Evolutionary conservation across 2,888 invertebrate genomes (phyloP), one percentile per base, ranked within the genome.

Genomic region (Drosophila merina): DNA sequence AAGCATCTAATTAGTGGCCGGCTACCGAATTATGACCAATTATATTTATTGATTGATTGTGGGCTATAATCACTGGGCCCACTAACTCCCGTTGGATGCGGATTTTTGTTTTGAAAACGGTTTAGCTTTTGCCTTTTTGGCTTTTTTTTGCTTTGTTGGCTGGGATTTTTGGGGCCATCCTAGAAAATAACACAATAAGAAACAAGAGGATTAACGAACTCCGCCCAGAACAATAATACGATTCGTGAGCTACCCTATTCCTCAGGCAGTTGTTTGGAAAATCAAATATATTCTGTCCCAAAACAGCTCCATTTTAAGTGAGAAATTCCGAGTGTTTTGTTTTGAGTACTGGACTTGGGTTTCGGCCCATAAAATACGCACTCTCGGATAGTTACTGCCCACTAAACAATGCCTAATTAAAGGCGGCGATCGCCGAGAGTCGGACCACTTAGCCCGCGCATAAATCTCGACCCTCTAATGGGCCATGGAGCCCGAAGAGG

Each of bases 11-110:
- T 90, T 90, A 90, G 86, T 74, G 59, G 67, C 50, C 25, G 57
- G 88, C 83, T 84, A 84, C 84, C 87, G 88, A 81, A 81, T 88
- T 84, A 82, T 86, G 73, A 74, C 56, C 86, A 81, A 88, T 84
- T 77, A 81, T 76, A 59, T 57, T 47, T 63, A 76, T 64, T 64
- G 64, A 72, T 79, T 71, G 74, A 73, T 73, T 64, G 64, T 51
- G 66, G 52, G 40, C 57, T 59, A 59, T 56, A 72, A 70, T 63
- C 73, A 72, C 33, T 10, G 69, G 31, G 28, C 73, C 49, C 31
- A 4, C 14, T 42, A 63, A 64, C 68, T 64, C 56, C 63, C 64
- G 64, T 64, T 64, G 68, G 68, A 68, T 67, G 45, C 67, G 44
- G 67, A 67, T 38, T 67, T 42, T 42, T 38, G 38, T n/a, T 68